Conservation (phyloP, 2,888 invertebrate genomes). For the Octodonta nipae region DNA sequence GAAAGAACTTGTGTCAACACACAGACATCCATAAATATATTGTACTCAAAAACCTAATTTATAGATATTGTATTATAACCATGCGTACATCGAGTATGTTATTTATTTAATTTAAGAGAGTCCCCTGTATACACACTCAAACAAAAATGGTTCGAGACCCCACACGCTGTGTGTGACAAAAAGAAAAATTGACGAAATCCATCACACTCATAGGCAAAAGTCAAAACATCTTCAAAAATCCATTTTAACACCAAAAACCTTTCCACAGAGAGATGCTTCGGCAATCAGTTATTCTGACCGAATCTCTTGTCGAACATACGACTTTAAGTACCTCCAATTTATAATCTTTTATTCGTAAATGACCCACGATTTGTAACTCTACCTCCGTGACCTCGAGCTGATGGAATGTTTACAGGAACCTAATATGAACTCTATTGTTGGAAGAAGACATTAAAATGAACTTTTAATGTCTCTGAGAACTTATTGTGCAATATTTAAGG, state of each 20-base stretch:
- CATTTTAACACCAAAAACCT: slow-evolving; percentile 9
- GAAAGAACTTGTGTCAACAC: too few relatives aligned
- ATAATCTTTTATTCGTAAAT: slow-evolving; percentile 34
- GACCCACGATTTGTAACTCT: slow-evolving; percentile 32
- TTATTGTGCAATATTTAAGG: slow-evolving; percentile 27
- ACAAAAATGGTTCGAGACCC: too few relatives aligned
- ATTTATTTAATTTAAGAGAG: too few relatives aligned
- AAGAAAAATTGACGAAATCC: slow-evolving; percentile 6
- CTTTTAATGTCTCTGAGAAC: slow-evolving; percentile 22
- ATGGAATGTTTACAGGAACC: slow-evolving; percentile 25
- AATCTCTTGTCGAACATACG: slow-evolving; percentile 16
- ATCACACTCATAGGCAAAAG: slow-evolving; percentile 8
- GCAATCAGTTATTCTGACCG: slow-evolving; percentile 26
- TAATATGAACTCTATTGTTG: slow-evolving; percentile 23
- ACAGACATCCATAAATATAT: too few relatives aligned
- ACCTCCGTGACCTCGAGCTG: slow-evolving; percentile 12
- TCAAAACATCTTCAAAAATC: slow-evolving; percentile 10
- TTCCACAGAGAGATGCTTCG: slow-evolving; percentile 16
- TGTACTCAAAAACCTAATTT: too few relatives aligned
- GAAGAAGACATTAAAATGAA: slow-evolving; percentile 11
- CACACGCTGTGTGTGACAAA: slow-evolving; percentile 3
- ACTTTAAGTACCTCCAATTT: slow-evolving; percentile 32
- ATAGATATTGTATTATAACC: too few relatives aligned
- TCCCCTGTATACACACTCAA: too few relatives aligned
- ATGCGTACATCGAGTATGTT: too few relatives aligned